These are phyloP conservation scores for Canis aureus DNA, from an alignment of 2,113 vertebrate genomes.

Conservation along the genomic window DNA sequence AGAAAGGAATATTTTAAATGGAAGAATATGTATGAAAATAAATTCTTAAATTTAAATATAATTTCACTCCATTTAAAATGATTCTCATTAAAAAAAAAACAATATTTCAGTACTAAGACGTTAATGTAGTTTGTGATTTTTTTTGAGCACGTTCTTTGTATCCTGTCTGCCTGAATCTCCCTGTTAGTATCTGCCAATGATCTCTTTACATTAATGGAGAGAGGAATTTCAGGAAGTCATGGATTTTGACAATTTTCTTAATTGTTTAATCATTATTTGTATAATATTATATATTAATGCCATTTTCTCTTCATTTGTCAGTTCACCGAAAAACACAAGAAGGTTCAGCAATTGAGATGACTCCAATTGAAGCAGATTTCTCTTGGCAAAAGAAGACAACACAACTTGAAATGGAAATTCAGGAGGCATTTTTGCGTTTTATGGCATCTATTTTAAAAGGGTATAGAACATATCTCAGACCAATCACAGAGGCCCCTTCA, in stretches of 20 bases:
- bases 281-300: slow-evolving; percentile 16
- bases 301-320: slow-evolving; percentile 74
- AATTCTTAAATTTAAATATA: slow-evolving; percentile 35
- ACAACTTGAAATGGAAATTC: slow-evolving; percentile 97
- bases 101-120: slow-evolving; percentile 7
- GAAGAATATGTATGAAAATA: not conserved
- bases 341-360: slow-evolving; percentile 93
- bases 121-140: slow-evolving; percentile 8
- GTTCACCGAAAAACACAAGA: slow-evolving; percentile 91
- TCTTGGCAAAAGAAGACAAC: slow-evolving; percentile 97
- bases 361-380: slow-evolving; percentile 98
- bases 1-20: slow-evolving; percentile 35
- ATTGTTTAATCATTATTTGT: not conserved
- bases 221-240: not conserved
- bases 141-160: not conserved
- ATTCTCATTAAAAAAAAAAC: not conserved
- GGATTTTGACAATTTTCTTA: slow-evolving; percentile 1
- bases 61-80: not conserved
- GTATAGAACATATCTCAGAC: slow-evolving; percentile 96
- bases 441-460: slow-evolving; percentile 98
- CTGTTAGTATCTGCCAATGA: not conserved
- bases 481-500: slow-evolving; percentile 97
- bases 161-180: not conserved
- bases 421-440: slow-evolving; percentile 97
- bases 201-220: not conserved